Conservation (phyloP, 2,888 invertebrate species). For the Chymomyza procnemis region DNA sequence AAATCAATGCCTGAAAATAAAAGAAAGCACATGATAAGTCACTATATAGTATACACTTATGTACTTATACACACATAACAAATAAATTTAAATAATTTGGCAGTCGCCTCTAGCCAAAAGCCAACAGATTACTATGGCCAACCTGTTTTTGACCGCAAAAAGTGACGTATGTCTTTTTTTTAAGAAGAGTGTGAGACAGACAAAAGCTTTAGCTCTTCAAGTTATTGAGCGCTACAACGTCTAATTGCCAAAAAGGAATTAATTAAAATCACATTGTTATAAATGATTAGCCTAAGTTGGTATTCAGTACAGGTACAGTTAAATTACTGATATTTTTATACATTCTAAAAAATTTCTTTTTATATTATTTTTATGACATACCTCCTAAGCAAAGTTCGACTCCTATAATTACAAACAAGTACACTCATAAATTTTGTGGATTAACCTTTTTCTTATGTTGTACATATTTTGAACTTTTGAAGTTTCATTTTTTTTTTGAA, state of each 20-base stretch:
- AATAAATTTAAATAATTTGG: slow-evolving; percentile 36
- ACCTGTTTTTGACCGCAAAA: background rate
- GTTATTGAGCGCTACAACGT: background rate
- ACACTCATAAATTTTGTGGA: no score
- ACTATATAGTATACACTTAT: background rate
- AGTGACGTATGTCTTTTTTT: background rate
- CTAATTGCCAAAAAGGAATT: slow-evolving; percentile 27
- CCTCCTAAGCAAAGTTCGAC: no score
- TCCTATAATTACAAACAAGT: no score
- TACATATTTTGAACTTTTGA: background rate
- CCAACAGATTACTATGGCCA: background rate
- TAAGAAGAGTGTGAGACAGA: background rate
- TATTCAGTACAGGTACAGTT: slow-evolving; percentile 55
- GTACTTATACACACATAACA: slow-evolving; percentile 13
- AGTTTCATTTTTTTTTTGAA: background rate
- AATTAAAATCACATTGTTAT: slow-evolving; percentile 38
- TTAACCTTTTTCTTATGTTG: no score
- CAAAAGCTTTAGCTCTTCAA: background rate
- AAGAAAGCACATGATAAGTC: slow-evolving; percentile 59
- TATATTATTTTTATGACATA: no score
- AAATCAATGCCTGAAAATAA: slow-evolving; percentile 94
- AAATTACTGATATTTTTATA: no score
- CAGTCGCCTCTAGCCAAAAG: slow-evolving; percentile 9
- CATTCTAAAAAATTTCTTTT: no score
- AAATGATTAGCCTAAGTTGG: slow-evolving; percentile 63